Conservation (phyloP, 2,888 invertebrate genomes). For the Kryphioiulus occultus region DNA sequence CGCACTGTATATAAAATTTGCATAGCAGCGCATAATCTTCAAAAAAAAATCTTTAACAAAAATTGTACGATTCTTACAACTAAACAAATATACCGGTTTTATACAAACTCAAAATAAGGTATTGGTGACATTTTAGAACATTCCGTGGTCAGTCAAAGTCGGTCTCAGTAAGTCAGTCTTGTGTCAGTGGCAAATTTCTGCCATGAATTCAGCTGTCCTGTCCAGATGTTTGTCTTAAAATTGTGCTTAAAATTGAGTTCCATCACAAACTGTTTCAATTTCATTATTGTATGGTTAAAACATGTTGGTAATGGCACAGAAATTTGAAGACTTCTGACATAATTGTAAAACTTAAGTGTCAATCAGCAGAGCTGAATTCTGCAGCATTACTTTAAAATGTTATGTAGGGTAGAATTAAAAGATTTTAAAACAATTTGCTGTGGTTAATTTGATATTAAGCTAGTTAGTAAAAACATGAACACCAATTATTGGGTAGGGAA, state of each 20-base stretch:
- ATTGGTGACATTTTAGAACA: conserved; percentile 35
- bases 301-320: conserved; percentile 21
- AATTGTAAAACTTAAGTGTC: conserved; percentile 36
- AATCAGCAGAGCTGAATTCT: conserved; percentile 36
- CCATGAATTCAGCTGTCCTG: conserved; percentile 44
- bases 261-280: conserved; percentile 38
- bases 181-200: conserved; percentile 38
- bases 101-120: conserved; percentile 10
- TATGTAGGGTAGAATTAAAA: conserved; percentile 39
- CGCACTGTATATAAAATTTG: conserved; percentile 47
- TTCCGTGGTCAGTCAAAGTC: conserved; percentile 44
- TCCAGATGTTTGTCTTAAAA: conserved; percentile 45
- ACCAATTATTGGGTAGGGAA: conserved; percentile 41
- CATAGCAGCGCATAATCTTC: conserved; percentile 45
- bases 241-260: conserved; percentile 45
- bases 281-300: conserved; percentile 24
- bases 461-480: conserved; percentile 47
- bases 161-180: not conserved
- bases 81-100: conserved; percentile 39
- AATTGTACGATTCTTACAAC: conserved; percentile 42
- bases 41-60: conserved; percentile 25
- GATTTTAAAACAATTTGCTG: conserved; percentile 45
- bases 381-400: conserved; percentile 46
- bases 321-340: conserved; percentile 41
- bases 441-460: conserved; percentile 40